Evolutionary conservation across 2,888 invertebrate species (phyloP).

Genomic region (Dicyrtoma fusca): DNA sequence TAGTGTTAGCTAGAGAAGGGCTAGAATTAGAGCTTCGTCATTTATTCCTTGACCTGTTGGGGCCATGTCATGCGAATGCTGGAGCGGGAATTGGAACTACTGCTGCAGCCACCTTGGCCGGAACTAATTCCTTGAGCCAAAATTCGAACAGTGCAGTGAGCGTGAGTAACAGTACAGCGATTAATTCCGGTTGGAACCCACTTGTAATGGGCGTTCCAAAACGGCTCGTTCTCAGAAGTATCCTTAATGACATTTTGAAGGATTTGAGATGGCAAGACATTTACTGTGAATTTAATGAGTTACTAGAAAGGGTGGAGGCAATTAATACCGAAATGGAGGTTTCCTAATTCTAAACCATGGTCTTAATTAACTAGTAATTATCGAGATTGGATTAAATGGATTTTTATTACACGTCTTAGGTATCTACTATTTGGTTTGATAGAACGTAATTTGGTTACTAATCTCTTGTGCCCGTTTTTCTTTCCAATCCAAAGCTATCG

Average conservation of each 20-base stretch:
- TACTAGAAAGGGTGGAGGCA: constrained; percentile 44
- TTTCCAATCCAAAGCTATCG: too few relatives aligned
- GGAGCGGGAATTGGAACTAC: constrained; percentile 56
- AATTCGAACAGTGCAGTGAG: too few relatives aligned
- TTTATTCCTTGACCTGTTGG: constrained; percentile 77
- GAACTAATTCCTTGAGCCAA: too few relatives aligned
- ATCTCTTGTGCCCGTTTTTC: too few relatives aligned
- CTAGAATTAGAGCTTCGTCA: constrained; percentile 73
- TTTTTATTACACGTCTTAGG: too few relatives aligned
- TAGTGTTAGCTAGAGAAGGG: constrained; percentile 69
- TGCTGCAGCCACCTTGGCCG: constrained; percentile 59
- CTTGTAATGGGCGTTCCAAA: constrained; percentile 48
- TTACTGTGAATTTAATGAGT: constrained; percentile 53
- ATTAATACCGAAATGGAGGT: not conserved
- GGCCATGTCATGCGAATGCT: constrained; percentile 69
- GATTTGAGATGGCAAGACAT: constrained; percentile 55
- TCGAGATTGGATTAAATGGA: too few relatives aligned
- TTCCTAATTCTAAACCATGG: constrained; percentile 4
- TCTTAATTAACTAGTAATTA: too few relatives aligned
- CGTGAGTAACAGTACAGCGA: too few relatives aligned
- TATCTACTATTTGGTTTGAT: too few relatives aligned
- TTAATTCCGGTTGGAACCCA: constrained; percentile 58
- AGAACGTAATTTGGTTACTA: too few relatives aligned
- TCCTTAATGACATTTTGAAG: constrained; percentile 47
- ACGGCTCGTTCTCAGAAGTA: constrained; percentile 46